phyloP scores from a whole-genome alignment of 1,140 invertebrate species.

The Drosophila grimshawi region DNA sequence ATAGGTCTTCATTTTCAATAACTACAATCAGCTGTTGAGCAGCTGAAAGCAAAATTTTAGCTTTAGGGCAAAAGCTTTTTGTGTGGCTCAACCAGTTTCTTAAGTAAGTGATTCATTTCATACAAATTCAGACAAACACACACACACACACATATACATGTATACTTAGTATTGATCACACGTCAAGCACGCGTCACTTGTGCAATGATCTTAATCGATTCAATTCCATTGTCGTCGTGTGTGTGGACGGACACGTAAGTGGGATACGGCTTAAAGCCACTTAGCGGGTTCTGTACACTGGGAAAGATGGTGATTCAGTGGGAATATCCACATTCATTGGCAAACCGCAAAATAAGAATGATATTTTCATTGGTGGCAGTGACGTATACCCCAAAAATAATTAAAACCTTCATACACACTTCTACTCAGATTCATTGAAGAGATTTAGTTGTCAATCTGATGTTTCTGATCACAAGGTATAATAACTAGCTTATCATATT shows the following conservation, averaged over 20 bases:
- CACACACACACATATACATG: neutral
- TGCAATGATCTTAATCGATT: slow-evolving; percentile 12
- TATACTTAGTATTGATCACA: slow-evolving; percentile 7
- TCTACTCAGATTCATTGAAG: neutral
- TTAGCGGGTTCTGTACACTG: slow-evolving; percentile 38
- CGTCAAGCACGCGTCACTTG: slow-evolving; percentile 67
- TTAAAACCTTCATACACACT: neutral
- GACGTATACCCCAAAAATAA: slow-evolving; percentile 26
- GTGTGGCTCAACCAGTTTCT: slow-evolving; percentile 11
- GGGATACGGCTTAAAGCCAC: slow-evolving; percentile 2
- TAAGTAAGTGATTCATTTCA: slow-evolving; percentile 10
- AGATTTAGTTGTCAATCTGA: neutral
- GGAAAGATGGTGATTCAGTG: slow-evolving; percentile 66
- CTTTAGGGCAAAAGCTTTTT: slow-evolving; percentile 21
- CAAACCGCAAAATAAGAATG: slow-evolving; percentile 44
- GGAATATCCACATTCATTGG: slow-evolving; percentile 47
- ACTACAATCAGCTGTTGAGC: slow-evolving; percentile 21
- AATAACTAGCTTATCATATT: too few relatives aligned
- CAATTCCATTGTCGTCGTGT: neutral
- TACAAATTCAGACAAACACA: slow-evolving; percentile 6
- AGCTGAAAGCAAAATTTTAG: slow-evolving; percentile 68
- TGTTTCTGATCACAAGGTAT: neutral
- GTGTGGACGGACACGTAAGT: slow-evolving; percentile 26
- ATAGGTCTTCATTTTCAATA: neutral
- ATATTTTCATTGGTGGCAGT: slow-evolving; percentile 28